Percentiles rank a stretch among this genome's conserved stretches.
These are phyloP conservation scores for Trididemnum miniatum DNA, from an alignment of 23 tunicate genomes.

Conservation along the genomic window DNA sequence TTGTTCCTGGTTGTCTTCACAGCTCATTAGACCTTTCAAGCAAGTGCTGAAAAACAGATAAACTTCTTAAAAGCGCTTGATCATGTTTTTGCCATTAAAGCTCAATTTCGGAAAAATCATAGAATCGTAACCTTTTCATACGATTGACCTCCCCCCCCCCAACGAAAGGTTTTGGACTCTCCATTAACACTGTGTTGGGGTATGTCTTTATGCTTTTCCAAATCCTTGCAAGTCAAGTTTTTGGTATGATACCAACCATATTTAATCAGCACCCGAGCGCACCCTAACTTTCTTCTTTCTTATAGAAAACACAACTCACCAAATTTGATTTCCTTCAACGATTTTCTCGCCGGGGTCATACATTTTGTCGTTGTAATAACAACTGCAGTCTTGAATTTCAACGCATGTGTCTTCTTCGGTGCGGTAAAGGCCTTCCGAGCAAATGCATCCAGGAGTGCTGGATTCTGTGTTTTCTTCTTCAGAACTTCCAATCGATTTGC, in stretches of 20 bases:
- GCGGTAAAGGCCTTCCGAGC: conserved; percentile 61
- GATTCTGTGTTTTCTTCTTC: conserved; percentile 14
- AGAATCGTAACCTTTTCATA: no score
- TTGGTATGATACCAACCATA: neutral
- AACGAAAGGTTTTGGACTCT: no score
- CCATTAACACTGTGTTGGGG: no score
- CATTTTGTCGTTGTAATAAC: conserved; percentile 63
- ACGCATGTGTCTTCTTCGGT: conserved; percentile 67
- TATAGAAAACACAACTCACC: conserved; percentile 42
- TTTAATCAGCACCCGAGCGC: neutral
- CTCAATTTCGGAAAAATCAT: no score
- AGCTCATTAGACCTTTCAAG: conserved; percentile 57
- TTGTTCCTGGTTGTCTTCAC: conserved; percentile 45
- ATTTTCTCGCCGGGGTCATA: conserved; percentile 56
- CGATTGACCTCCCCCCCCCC: no score
- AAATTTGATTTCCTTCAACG: neutral
- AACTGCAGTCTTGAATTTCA: conserved; percentile 62
- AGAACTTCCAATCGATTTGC: conserved; percentile 50
- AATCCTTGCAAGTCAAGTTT: neutral
- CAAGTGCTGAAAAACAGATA: conserved; percentile 52
- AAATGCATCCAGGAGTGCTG: conserved; percentile 83
- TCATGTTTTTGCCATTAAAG: no score
- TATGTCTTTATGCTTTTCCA: neutral
- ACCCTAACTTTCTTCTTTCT: neutral
- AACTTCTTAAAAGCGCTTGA: no score